Conservation (phyloP, 2,113 vertebrate species). For the Scatophagus argus region DNA sequence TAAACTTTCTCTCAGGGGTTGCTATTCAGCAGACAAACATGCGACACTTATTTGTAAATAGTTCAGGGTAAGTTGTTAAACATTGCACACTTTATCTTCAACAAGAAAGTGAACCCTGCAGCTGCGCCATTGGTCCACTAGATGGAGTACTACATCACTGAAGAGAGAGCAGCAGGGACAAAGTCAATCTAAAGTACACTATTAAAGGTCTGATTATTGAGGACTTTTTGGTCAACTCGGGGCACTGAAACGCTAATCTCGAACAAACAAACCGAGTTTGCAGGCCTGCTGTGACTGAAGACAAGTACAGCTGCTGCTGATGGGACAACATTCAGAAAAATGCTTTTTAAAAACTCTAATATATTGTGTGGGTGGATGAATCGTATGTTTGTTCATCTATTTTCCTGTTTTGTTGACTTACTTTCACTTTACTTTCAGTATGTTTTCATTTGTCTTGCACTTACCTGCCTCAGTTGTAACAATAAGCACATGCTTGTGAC, state of each 20-base stretch:
- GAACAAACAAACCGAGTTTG: too few relatives aligned
- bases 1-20: too few relatives aligned
- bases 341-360: neutral
- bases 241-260: too few relatives aligned
- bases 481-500: neutral
- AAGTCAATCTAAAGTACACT: neutral
- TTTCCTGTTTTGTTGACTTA: neutral
- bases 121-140: constrained; percentile 45
- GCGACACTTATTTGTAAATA: neutral
- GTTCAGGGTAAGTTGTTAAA: neutral
- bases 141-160: constrained; percentile 42
- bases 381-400: neutral
- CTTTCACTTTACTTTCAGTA: too few relatives aligned
- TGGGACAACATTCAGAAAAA: neutral
- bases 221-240: neutral
- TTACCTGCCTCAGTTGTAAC: too few relatives aligned
- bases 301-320: neutral
- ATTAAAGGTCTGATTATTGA: neutral
- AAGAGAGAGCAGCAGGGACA: neutral
- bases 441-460: too few relatives aligned
- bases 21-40: neutral
- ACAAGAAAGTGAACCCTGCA: neutral
- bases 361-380: neutral
- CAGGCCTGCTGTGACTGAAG: neutral
- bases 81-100: neutral